Base-by-base conservation (phyloP, 2,797 vertebrate species). In the Anas capensis region DNA sequence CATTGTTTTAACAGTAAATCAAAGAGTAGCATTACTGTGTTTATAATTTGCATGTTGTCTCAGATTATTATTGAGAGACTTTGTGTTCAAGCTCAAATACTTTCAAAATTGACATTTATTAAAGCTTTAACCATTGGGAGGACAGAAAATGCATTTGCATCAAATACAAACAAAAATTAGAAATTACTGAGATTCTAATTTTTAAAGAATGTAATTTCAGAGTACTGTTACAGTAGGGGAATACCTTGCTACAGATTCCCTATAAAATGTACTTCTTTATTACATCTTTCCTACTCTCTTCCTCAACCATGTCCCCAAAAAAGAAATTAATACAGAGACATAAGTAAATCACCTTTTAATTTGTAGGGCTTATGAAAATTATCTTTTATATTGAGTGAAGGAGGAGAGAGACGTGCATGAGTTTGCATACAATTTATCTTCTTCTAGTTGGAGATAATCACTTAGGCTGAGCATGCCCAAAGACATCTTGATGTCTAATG, bases 41-140 rank as follows among this genome's bases (percentile, higher is more conserved):
- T 91, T 31, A 48, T 60, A 71, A 88, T 76, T 91, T 48, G 20
- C 33, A 14, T 40, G 31, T 75, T 89, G n/a, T 82, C 89, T 87
- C 85, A 87, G 85, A 80, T 86, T 38, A 51, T 85, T 93, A 69
- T 61, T 85, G 86, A 88, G 82, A 90, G 64, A 77, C 16, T 89
- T 85, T 58, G 20, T 77, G 71, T 66, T 91, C 29, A 69, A 70
- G 73, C 77, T 70, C 80, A 83, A 88, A 69, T 60, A n/a, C 27
- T 82, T 91, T 44, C 20, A 80, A 64, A 91, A 90, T 11, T 70
- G 24, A 70, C 48, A 15, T 95, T 85, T 75, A 90, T 23, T 82
- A 86, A 92, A 93, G 24, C 54, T 94, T 88, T 42, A 90, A 80
- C 34, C 62, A 20, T 14, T 71, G n/a, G 61, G 80, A 83, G 76